These are phyloP conservation scores for Coracias cyanogaster DNA, from an alignment of 2,797 vertebrate species.

Conservation along the genomic window DNA sequence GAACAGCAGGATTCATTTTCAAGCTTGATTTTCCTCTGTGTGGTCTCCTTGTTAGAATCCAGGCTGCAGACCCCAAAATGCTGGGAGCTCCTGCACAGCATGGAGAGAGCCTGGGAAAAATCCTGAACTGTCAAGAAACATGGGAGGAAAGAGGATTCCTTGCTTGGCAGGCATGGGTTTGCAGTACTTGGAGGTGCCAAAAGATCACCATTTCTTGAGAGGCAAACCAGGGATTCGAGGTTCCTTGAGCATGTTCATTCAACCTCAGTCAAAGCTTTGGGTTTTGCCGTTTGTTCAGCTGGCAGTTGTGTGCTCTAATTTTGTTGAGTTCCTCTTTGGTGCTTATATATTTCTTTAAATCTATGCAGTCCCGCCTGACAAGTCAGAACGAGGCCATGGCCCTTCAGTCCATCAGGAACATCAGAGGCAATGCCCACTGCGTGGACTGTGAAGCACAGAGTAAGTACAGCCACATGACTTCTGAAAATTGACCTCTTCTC, in stretches of 20 bases:
- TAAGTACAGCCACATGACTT: conserved; percentile 76
- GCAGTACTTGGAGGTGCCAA: neutral
- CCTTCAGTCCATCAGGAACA: conserved; percentile 91
- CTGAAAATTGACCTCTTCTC: neutral
- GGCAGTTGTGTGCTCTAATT: neutral
- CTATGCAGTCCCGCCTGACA: conserved; percentile 89
- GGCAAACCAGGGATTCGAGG: neutral
- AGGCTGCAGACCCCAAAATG: neutral
- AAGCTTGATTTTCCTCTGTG: neutral
- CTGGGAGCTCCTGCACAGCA: neutral
- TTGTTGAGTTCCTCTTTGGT: neutral
- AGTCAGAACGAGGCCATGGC: conserved; percentile 96
- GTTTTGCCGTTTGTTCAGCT: fast-evolving
- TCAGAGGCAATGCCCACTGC: conserved; percentile 92
- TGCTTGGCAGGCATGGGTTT: neutral
- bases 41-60: neutral
- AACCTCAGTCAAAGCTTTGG: neutral
- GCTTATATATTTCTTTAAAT: neutral
- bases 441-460: conserved; percentile 94
- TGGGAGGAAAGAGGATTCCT: neutral
- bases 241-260: fast-evolving
- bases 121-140: neutral
- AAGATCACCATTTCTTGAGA: neutral
- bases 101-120: neutral
- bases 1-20: neutral